phyloP scores from a whole-genome alignment of 2,113 vertebrate species.

The Equus quagga region DNA sequence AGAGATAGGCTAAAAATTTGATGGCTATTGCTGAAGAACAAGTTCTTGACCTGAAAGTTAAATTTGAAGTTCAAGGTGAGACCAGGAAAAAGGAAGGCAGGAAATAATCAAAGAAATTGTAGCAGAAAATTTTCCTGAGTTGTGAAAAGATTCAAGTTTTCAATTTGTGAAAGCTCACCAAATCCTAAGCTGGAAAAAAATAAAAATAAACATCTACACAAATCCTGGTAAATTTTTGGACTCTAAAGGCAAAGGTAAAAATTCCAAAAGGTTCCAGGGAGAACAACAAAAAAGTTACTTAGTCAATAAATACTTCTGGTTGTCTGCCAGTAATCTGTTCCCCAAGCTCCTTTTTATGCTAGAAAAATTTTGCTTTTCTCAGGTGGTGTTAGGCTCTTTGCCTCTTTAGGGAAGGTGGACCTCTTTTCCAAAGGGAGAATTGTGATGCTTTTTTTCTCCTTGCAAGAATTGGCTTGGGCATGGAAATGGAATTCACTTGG shows the following conservation, averaged over 20 bases:
- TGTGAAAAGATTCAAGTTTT: background rate
- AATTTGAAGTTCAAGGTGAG: background rate
- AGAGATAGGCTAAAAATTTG: background rate
- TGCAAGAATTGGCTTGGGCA: background rate
- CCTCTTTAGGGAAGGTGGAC: background rate
- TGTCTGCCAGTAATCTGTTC: background rate
- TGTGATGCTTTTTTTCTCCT: background rate
- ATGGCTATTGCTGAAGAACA: background rate
- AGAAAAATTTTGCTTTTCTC: background rate
- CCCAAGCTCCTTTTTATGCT: background rate
- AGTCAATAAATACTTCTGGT: background rate
- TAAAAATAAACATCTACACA: background rate
- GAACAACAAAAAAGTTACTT: background rate
- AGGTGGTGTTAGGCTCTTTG: background rate
- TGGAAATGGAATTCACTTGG: background rate
- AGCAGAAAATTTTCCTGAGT: background rate
- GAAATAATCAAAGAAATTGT: background rate
- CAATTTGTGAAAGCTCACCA: background rate
- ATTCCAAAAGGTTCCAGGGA: background rate
- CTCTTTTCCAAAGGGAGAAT: background rate
- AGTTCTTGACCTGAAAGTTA: conserved; percentile 6
- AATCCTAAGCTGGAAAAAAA: background rate
- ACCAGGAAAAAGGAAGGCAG: background rate
- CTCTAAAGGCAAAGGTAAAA: conserved; percentile 1
- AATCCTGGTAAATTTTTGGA: background rate